These are phyloP conservation scores for Biston betularia DNA, from an alignment of 2,888 invertebrate genomes.

Conservation along the genomic window DNA sequence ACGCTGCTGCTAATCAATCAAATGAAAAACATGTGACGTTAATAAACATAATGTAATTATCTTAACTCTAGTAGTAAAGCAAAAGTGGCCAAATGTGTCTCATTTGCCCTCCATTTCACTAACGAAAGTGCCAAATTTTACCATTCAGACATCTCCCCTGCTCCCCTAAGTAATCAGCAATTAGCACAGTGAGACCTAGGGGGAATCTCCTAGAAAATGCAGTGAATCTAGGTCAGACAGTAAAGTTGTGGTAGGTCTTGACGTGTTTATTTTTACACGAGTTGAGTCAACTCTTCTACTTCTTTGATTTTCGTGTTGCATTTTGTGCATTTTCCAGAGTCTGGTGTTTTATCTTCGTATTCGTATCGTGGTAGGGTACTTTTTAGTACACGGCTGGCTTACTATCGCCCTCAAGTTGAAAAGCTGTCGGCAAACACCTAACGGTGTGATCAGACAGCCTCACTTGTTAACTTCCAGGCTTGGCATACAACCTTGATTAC, in stretches of 20 bases:
- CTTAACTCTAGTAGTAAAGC: constrained; percentile 3
- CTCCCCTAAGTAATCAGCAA: constrained; percentile 33
- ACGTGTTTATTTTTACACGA: not conserved
- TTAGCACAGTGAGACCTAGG: constrained; percentile 21
- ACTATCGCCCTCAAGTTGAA: no score
- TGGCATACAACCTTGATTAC: no score
- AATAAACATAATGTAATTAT: constrained; percentile 5
- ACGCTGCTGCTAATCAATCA: no score
- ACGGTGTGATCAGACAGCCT: no score
- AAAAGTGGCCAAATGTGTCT: constrained; percentile 12
- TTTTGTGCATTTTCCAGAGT: no score
- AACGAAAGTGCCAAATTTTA: constrained; percentile 26
- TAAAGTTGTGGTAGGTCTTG: not conserved
- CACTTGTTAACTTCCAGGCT: no score
- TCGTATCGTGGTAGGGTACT: no score
- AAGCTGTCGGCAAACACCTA: no score
- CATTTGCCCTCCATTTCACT: constrained; percentile 17
- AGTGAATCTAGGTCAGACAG: constrained; percentile 1
- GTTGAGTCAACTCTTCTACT: no score
- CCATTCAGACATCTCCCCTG: constrained; percentile 9
- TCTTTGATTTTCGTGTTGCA: no score
- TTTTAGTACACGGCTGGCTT: no score
- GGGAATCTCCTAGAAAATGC: constrained; percentile 14
- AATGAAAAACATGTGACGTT: not conserved
- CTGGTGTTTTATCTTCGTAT: no score